Evolutionary conservation across 2,888 invertebrate genomes (phyloP), one percentile per base, ranked within the genome.

Genomic region (Acanthococcus lagerstroemiae): DNA sequence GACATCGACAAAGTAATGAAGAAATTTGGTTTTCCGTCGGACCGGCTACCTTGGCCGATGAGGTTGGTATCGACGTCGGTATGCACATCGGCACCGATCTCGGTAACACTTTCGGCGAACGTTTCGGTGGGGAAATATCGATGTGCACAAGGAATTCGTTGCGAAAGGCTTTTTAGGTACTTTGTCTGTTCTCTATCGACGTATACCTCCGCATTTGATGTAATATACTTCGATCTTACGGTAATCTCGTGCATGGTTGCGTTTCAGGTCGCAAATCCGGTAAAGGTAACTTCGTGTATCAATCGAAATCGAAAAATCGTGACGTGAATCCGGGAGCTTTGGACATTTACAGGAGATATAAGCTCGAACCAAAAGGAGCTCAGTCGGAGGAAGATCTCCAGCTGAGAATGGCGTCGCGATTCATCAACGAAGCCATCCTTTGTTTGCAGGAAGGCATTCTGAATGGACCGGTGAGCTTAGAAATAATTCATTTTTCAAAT

Each of bases 21-120:
- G 65, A 86, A 86, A 74, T 96, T 95, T 74, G 99, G 99, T 22
- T 99, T 96, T 79, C 99, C 99, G 95, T 99, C 1, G 99, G 99
- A 54, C 88, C 88, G 1, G 95, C 95, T 24, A 97, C 99, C 0
- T 81, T 99, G 44, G 85, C 90, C 30, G 99, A 99, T 76, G 99
- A 99, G 81, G 93, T 97, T 70, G 88, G 96, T 67, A 83, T 94
- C 68, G 94, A 97, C 78, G 95, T 97, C 21, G 95, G 90, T 37
- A 83, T 90, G 1, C 99, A 99, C 74, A 95, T 99, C 72, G 88
- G 91, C n/a, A 85, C 84, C 3, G 90, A 95, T 78, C 81, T 97
- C 65, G 79, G 82, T 3, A 87, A 89, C 77, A 87, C 87, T 0
- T 91, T 95, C 73, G 95, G 95, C 4, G 86, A 87, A 2, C 83